Percentiles rank a stretch among this genome's conserved stretches.
Evolutionary conservation across 2,797 vertebrate genomes (phyloP).

Genomic region (Choloepus didactylus): DNA sequence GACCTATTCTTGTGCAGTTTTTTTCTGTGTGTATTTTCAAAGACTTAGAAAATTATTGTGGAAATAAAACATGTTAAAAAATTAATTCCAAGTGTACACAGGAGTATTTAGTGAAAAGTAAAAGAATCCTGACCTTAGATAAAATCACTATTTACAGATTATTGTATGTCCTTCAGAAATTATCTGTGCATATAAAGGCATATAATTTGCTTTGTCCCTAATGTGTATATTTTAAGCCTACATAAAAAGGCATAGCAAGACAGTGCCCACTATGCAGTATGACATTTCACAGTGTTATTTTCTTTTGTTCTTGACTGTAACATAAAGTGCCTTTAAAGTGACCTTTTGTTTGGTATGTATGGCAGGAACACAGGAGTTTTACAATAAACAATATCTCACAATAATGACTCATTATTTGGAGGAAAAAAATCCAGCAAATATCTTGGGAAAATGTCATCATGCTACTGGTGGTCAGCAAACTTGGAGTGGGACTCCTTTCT

Average conservation of each 20-base stretch:
- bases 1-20: neutral
- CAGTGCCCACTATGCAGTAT: neutral
- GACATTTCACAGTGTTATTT: slow-evolving; percentile 54
- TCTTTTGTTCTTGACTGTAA: slow-evolving; percentile 67
- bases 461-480: slow-evolving; percentile 85
- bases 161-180: slow-evolving; percentile 20
- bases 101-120: neutral
- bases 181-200: neutral
- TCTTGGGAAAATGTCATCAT: slow-evolving; percentile 89
- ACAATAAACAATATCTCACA: slow-evolving; percentile 84
- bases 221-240: neutral
- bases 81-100: neutral
- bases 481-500: slow-evolving; percentile 78
- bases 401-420: slow-evolving; percentile 87
- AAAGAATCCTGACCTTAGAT: slow-evolving; percentile 13
- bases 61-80: slow-evolving; percentile 31
- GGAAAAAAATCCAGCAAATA: slow-evolving; percentile 83
- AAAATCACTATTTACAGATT: slow-evolving; percentile 13
- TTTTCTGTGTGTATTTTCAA: slow-evolving; percentile 39
- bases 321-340: slow-evolving; percentile 84
- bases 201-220: neutral
- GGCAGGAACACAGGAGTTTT: slow-evolving; percentile 85
- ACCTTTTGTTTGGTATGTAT: slow-evolving; percentile 88
- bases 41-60: slow-evolving; percentile 33
- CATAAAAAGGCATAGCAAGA: neutral